Evolutionary conservation across 1,140 invertebrate species (phyloP), one percentile per base, ranked within the genome.

Genomic region (Drosophila lacteicornis): DNA sequence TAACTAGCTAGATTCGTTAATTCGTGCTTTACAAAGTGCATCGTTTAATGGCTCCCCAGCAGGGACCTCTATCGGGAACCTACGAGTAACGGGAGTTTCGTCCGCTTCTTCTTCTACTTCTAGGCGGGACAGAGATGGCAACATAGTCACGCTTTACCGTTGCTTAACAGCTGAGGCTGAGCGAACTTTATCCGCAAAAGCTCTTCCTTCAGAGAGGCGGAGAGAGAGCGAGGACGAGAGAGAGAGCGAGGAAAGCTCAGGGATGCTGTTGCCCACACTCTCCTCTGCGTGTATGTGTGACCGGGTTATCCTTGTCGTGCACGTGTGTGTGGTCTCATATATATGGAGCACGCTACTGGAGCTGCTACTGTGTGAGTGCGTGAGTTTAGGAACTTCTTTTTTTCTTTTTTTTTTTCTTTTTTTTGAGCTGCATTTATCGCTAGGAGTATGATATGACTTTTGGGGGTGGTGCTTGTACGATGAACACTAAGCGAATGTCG

Each of bases 221-320:
- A 27, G 36, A 75, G 50, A 36, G 67, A 25, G 27, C 30, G 55
- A n/a, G 36, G 36, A 15, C 17, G 36, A 75, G 50, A 36, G 67
- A 55, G 56, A 53, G 70, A 36, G 27, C 42, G 42, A 17, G 50
- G 30, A 67, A 47, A 27, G 40, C 53, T 46, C 62, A 59, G 62
- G 62, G 74, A 60, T 77, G 75, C 75, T 77, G 75, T 22, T 45
- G 36, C 74, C 61, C 74, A 67, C 42, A 67, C 62, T 76, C 73
- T 76, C 25, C 7, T 19, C 40, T 38, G 51, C 73, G 22, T 66
- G 73, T 76, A 74, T 68, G 74, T 77, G 74, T 77, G 75, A 77
- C 75, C 75, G 75, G 75, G 75, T 77, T 77, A 77, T 77, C 75
- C 74, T 77, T 77, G 75, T 50, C 40, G 22, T 49, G 40, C 33